Conservation (phyloP, 2,888 invertebrate genomes). For the Spisula subtruncata region DNA sequence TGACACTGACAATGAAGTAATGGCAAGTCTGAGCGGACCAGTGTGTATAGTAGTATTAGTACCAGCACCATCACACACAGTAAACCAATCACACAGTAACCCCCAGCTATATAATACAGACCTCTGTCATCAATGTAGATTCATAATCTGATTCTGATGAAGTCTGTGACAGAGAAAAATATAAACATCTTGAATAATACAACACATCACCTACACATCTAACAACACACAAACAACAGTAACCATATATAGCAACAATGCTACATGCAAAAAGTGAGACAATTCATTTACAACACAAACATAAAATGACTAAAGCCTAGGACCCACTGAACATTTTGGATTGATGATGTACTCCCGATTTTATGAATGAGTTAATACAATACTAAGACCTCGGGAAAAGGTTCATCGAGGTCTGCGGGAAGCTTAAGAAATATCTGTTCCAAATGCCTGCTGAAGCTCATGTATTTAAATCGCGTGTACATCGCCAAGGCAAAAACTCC, state of each 20-base stretch:
- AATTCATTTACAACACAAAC: background rate
- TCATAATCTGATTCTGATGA: slow-evolving; percentile 40
- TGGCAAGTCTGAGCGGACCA: too few relatives aligned
- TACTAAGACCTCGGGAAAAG: too few relatives aligned
- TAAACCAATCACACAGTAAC: background rate
- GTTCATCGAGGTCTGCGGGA: too few relatives aligned
- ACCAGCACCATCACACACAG: background rate
- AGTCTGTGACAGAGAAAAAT: slow-evolving; percentile 26
- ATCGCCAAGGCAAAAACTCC: too few relatives aligned
- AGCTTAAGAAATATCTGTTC: too few relatives aligned
- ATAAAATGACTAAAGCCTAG: background rate
- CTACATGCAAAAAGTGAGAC: background rate
- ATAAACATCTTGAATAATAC: background rate
- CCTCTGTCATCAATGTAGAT: slow-evolving; percentile 49
- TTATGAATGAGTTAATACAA: too few relatives aligned
- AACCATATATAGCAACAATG: background rate
- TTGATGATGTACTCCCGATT: too few relatives aligned
- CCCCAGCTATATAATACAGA: slow-evolving; percentile 37
- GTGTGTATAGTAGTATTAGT: background rate
- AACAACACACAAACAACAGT: background rate
- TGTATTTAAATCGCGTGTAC: too few relatives aligned
- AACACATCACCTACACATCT: background rate
- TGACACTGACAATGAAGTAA: too few relatives aligned
- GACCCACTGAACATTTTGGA: too few relatives aligned
- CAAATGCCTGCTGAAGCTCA: too few relatives aligned